Percentiles rank a stretch among this genome's conserved stretches.
Conservation (phyloP, 2,113 vertebrate species). For the Dicentrarchus labrax region DNA sequence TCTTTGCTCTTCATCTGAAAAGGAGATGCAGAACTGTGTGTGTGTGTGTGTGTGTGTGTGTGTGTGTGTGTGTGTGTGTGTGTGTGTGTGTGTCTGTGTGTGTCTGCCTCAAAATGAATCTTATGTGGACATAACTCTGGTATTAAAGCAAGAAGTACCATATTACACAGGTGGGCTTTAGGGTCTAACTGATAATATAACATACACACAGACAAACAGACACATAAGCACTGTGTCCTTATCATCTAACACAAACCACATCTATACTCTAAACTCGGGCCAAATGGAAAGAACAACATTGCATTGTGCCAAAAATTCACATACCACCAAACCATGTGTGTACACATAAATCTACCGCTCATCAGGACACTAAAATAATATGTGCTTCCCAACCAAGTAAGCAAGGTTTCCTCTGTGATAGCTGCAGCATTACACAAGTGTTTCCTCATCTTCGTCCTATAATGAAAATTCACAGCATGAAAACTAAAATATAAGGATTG, state of each 20-base stretch:
- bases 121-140: background rate
- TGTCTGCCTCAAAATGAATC: conserved; percentile 20
- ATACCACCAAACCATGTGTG: conserved; percentile 53
- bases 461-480: background rate
- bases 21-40: background rate
- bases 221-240: background rate
- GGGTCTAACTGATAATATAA: background rate
- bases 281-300: conserved; percentile 47
- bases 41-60: background rate
- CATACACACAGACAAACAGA: background rate
- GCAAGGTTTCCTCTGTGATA: conserved; percentile 28
- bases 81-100: background rate
- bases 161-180: background rate
- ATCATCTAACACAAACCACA: conserved; percentile 40
- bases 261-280: conserved; percentile 5
- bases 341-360: conserved; percentile 59
- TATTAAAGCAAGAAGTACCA: background rate
- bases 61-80: background rate
- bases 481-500: background rate
- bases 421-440: conserved; percentile 15
- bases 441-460: conserved; percentile 28
- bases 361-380: conserved; percentile 55
- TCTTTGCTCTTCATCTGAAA: background rate
- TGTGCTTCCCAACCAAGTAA: conserved; percentile 26
- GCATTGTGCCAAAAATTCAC: conserved; percentile 44